Percentiles rank a stretch among this genome's conserved stretches.
Evolutionary conservation across 2,113 vertebrate species (phyloP).

Genomic region (Gyps fulvus): DNA sequence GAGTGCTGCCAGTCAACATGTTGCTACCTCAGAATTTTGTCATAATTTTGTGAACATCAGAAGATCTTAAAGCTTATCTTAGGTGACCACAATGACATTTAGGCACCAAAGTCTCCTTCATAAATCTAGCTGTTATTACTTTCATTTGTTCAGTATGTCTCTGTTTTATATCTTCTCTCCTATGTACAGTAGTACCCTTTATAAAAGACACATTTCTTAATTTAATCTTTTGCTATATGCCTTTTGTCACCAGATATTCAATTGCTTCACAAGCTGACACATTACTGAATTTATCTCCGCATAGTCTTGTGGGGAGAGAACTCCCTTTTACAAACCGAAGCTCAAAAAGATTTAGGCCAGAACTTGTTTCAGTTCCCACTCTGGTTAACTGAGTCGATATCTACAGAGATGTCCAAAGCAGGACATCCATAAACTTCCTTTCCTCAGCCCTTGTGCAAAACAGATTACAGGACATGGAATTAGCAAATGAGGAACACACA

Average conservation of each 20-base stretch:
- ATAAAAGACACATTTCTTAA: not conserved
- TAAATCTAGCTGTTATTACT: not conserved
- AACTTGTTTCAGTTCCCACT: not conserved
- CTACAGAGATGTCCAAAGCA: not conserved
- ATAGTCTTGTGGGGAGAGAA: not conserved
- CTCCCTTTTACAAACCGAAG: not conserved
- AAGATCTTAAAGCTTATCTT: not conserved
- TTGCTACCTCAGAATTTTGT: not conserved
- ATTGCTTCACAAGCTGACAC: not conserved
- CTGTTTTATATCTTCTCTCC: not conserved
- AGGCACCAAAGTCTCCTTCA: not conserved
- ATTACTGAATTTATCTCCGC: not conserved
- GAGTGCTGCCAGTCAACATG: not conserved
- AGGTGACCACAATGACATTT: not conserved
- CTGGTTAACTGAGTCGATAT: not conserved
- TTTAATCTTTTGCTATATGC: not conserved
- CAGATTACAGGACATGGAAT: not conserved
- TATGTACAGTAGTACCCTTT: not conserved
- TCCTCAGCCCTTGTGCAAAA: not conserved
- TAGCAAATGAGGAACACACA: not conserved
- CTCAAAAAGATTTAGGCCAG: not conserved
- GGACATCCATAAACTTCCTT: not conserved
- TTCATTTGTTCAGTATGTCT: not conserved
- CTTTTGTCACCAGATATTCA: not conserved
- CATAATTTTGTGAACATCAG: not conserved